A percentile compares a stretch with the other conserved stretches of the same genome.
Conservation (phyloP, 1,140 invertebrate genomes). For the Caenorhabditis brenneri region DNA sequence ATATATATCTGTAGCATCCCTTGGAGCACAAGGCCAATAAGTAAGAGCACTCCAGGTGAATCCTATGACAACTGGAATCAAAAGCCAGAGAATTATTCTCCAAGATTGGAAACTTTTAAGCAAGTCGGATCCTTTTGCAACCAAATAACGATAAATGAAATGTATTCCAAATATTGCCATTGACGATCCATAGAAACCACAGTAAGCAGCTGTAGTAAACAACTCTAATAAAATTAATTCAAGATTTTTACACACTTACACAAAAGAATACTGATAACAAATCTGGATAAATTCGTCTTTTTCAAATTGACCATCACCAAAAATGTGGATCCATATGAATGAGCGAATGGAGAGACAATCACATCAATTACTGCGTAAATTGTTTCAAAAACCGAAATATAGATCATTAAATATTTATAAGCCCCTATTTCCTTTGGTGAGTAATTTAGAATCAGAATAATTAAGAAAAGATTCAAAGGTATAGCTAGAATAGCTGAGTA, state of each 20-base stretch:
- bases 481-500: not conserved
- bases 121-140: not conserved
- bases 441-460: not conserved
- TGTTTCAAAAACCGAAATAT: slow-evolving; percentile 3
- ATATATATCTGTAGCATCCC: not conserved
- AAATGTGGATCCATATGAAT: not conserved
- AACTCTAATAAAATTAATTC: not conserved
- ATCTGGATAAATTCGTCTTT: not conserved
- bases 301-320: not conserved
- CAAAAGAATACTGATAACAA: not conserved
- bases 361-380: not conserved
- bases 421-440: not conserved
- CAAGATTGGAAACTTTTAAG: not conserved
- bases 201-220: not conserved
- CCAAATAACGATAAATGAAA: not conserved
- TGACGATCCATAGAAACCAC: not conserved
- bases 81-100: not conserved
- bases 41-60: not conserved
- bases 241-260: not conserved
- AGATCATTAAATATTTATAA: not conserved
- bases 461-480: not conserved
- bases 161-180: not conserved
- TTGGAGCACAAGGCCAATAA: not conserved
- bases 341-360: not conserved
- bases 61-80: not conserved